Evolutionary conservation across 2,888 invertebrate species (phyloP).

Genomic region (Drosophila melanosoma): DNA sequence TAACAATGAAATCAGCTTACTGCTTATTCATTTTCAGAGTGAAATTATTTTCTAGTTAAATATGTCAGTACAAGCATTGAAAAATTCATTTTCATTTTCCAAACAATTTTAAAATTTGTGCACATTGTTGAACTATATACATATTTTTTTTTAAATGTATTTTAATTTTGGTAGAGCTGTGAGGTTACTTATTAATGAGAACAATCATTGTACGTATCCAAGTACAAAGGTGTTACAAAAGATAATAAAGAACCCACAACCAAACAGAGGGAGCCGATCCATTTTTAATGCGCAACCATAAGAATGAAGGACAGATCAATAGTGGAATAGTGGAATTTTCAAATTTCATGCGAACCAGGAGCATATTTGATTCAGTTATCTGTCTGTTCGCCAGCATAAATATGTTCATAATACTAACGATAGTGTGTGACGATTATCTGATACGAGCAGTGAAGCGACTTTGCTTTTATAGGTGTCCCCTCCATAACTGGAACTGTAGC

Average conservation of each 20-base stretch:
- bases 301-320: fast-evolving
- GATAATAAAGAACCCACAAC: background rate
- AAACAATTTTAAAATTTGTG: background rate
- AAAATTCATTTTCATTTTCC: background rate
- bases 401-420: conserved; percentile 92
- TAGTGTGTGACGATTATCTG: conserved; percentile 96
- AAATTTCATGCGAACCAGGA: conserved; percentile 87
- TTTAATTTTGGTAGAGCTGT: conserved; percentile 1
- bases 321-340: conserved; percentile 96
- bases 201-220: conserved; percentile 22
- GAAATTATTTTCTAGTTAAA: background rate
- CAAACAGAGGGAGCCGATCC: conserved; percentile 3
- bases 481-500: background rate
- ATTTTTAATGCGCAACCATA: background rate
- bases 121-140: background rate
- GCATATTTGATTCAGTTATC: background rate
- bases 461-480: conserved; percentile 89
- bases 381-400: conserved; percentile 86
- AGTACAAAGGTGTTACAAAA: background rate
- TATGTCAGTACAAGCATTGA: background rate
- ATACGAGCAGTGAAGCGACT: conserved; percentile 95
- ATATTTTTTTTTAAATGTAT: conserved; percentile 10
- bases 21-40: background rate
- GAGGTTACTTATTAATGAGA: background rate
- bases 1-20: conserved; percentile 54